Evolutionary conservation across 2,797 vertebrate species (phyloP).

Genomic region (Cercopithecus neglectus): DNA sequence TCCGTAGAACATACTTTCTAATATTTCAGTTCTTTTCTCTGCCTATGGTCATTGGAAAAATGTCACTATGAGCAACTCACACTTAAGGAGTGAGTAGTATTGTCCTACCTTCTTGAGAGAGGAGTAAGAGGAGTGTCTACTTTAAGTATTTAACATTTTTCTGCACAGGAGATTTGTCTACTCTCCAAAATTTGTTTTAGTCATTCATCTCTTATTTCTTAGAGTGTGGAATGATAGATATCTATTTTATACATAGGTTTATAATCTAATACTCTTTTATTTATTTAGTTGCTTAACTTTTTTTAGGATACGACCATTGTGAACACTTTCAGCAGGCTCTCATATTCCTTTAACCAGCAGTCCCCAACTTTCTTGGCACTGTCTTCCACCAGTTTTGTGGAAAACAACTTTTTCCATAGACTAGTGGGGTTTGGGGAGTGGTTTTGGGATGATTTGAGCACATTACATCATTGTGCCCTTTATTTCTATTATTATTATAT

Average conservation of each 20-base stretch:
- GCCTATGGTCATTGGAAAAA: rapidly evolving
- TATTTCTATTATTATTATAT: too few relatives aligned
- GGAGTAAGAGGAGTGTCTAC: background rate
- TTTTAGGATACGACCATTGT: too few relatives aligned
- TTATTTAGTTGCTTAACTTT: background rate
- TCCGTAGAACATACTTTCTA: background rate
- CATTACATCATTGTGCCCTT: too few relatives aligned
- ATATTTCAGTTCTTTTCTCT: background rate
- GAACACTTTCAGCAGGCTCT: background rate
- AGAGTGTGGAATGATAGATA: background rate
- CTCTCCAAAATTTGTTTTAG: background rate
- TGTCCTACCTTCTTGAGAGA: background rate
- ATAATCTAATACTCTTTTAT: background rate
- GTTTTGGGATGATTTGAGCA: too few relatives aligned
- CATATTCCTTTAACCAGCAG: too few relatives aligned
- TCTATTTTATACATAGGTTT: background rate
- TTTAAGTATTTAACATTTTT: background rate
- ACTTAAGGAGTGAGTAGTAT: background rate
- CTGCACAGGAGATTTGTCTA: background rate
- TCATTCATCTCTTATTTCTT: background rate
- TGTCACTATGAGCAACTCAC: too few relatives aligned
- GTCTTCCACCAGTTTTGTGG: too few relatives aligned
- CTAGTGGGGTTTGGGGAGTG: too few relatives aligned
- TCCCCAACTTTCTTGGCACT: too few relatives aligned
- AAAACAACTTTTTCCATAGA: too few relatives aligned